These are phyloP conservation scores for Epizoanthus stellaris DNA, from an alignment of 92 coral and sea anemone genomes.

Conservation along the genomic window DNA sequence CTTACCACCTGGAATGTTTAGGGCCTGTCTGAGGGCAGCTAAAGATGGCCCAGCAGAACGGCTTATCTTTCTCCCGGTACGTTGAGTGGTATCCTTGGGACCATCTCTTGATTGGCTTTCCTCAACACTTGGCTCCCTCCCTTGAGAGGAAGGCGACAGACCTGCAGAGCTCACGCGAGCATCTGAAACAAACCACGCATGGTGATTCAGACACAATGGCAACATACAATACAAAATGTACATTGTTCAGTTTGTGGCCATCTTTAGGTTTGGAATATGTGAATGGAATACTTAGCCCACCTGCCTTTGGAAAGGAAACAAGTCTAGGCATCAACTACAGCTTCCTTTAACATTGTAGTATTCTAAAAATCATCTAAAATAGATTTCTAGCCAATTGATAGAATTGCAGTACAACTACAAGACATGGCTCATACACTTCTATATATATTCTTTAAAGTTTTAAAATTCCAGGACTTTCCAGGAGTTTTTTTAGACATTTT, in stretches of 20 bases:
- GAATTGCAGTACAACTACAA: no score
- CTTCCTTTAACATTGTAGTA: no score
- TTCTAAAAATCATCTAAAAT: neutral
- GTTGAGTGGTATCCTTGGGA: conserved; percentile 40
- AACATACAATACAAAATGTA: neutral
- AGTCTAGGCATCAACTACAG: no score
- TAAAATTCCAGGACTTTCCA: no score
- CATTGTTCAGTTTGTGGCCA: neutral
- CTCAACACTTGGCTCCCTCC: neutral
- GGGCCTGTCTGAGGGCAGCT: conserved; percentile 71
- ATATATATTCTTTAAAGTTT: no score
- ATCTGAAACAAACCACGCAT: conserved; percentile 37
- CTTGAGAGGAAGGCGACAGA: neutral
- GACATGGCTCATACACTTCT: no score
- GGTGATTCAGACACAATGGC: neutral
- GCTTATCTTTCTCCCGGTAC: conserved; percentile 64
- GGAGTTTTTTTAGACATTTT: no score
- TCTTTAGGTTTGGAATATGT: no score
- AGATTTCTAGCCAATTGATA: neutral
- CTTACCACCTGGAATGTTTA: conserved; percentile 84
- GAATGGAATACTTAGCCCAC: no score
- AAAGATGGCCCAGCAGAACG: conserved; percentile 79
- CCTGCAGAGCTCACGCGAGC: conserved; percentile 90
- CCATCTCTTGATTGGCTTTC: neutral
- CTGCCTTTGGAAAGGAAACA: no score